phyloP scores from a whole-genome alignment of 2,797 vertebrate species.

The Mus minutoides region DNA sequence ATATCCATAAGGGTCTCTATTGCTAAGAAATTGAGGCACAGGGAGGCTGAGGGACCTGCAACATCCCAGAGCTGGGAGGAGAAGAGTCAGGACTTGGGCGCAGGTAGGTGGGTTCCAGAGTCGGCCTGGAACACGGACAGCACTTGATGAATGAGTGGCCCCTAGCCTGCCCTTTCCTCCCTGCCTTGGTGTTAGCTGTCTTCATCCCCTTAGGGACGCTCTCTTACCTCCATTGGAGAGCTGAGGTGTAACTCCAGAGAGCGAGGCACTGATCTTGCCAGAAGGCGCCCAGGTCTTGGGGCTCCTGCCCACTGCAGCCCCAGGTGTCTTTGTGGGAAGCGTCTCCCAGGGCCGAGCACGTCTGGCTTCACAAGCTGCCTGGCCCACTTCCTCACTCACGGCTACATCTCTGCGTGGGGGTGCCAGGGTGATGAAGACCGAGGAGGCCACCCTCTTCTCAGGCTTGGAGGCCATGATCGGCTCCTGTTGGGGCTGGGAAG shows the following conservation, averaged over 20 bases:
- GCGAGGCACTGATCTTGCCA: background rate
- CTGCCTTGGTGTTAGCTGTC: constrained; percentile 42
- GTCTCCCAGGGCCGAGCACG: constrained; percentile 60
- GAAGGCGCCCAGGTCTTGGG: background rate
- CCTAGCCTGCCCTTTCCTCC: background rate
- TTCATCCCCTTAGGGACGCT: rapidly evolving
- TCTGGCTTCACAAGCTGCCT: background rate
- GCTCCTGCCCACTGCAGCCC: rapidly evolving
- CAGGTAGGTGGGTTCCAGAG: background rate
- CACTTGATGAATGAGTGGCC: background rate
- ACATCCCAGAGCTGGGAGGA: background rate
- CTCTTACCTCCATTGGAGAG: constrained; percentile 83
- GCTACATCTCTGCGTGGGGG: constrained; percentile 86
- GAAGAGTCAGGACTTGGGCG: background rate
- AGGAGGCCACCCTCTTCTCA: constrained; percentile 93
- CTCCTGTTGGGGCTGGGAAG: background rate
- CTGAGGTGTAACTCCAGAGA: rapidly evolving
- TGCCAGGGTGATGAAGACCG: constrained; percentile 94
- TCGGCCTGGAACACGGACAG: background rate
- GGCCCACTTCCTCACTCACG: constrained; percentile 2
- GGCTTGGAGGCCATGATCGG: constrained; percentile 79
- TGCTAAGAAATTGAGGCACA: background rate
- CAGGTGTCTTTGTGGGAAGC: background rate
- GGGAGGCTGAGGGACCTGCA: background rate
- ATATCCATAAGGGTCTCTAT: background rate